Evolutionary conservation across 1,140 invertebrate species (phyloP), one percentile per base, ranked within the genome.

Genomic region (Drosophila biarmipes): DNA sequence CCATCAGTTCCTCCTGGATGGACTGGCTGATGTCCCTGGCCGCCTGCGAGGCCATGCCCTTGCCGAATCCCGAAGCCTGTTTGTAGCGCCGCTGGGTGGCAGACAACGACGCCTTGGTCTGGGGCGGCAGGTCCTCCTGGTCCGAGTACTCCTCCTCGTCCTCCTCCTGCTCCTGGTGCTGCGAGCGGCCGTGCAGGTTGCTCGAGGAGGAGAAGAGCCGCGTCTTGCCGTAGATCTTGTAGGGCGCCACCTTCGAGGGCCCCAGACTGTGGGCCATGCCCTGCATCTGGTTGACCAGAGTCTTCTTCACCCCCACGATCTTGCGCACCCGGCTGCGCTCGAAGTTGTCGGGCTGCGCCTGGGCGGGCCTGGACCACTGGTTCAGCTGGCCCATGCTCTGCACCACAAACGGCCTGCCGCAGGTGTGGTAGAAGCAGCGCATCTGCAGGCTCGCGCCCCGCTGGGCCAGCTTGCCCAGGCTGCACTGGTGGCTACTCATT

Each of bases 1-100:
- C 71, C 84, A 89, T 89, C 11, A 89, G 54, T 3, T 89, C 84
- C 0, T 72, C 46, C 17, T 71, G 63, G 8, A 89, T 89, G 34
- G 85, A 73, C 0, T 37, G 55, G 48, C 84, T 89, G 0, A 86
- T 87, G 4, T 81, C 57, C 6, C 7, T 43, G 19, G 74, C 78
- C 37, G 62, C 11, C 6, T 63, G 35, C 0, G n/a, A 38, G 10
- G 46, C 57, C 5, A 52, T 51, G 5, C 42, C 27, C 12, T 42
- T 38, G 12, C 46, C 37, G 8, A 45, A 7, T 5, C 14, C 12
- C 7, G 35, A 6, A 0, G 45, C 21, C 34, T 75, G 68, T 15
- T 68, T 68, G 21, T 55, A 75, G 0, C 79, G 49, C 10, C 51
- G 40, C 42, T 87, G 68, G 17, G 53, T 53, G 49, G 73, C 73